Evolutionary conservation across 53 echinoderm and acorn worm species (phyloP).

Genomic region (Henricia sp.): DNA sequence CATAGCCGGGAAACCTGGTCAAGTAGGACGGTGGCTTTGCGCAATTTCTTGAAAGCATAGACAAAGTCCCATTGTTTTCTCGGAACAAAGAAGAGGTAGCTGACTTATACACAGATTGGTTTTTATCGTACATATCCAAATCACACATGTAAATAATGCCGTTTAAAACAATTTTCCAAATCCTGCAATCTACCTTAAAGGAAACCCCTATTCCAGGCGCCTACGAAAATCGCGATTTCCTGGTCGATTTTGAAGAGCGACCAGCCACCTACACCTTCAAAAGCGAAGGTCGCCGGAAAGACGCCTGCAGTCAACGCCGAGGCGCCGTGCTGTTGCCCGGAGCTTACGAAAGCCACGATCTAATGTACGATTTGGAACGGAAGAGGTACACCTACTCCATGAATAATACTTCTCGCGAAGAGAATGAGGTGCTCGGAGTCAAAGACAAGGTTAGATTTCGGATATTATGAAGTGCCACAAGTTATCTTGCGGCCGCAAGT

Average conservation of each 20-base stretch:
- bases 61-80: no score
- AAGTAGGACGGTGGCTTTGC: no score
- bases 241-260: conserved; percentile 81
- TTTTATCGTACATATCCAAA: no score
- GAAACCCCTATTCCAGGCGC: conserved; percentile 94
- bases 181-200: conserved; percentile 30
- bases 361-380: conserved; percentile 72
- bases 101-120: no score
- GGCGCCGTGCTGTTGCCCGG: conserved; percentile 86
- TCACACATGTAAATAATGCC: neutral
- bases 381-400: conserved; percentile 89
- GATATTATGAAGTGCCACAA: neutral
- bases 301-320: conserved; percentile 69
- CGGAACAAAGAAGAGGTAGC: no score
- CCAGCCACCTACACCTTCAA: conserved; percentile 94
- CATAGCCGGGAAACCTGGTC: no score
- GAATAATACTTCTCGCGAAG: conserved; percentile 81
- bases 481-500: no score
- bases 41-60: no score
- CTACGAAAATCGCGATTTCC: conserved; percentile 77
- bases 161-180: neutral
- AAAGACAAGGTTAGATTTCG: conserved; percentile 86
- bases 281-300: conserved; percentile 85
- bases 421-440: conserved; percentile 73
- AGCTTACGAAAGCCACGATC: conserved; percentile 81